phyloP scores from a whole-genome alignment of 2,113 vertebrate species.

The Pristiophorus japonicus region DNA sequence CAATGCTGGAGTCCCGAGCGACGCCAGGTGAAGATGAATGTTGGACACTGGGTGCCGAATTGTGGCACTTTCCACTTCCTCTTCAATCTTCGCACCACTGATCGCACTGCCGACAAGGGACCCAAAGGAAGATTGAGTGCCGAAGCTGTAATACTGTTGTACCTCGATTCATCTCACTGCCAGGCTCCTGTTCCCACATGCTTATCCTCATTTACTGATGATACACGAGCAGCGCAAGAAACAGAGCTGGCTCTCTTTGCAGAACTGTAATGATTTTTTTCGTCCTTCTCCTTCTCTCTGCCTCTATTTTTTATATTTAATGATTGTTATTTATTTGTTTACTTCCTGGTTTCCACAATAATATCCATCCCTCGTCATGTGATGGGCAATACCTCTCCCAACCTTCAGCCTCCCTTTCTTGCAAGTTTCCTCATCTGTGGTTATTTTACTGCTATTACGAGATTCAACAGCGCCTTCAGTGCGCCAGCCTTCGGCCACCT shows the following conservation, averaged over 20 bases:
- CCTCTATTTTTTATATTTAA: not conserved
- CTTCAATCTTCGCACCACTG: not conserved
- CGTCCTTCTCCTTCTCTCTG: not conserved
- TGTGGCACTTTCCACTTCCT: not conserved
- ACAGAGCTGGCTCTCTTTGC: not conserved
- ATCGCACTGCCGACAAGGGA: not conserved
- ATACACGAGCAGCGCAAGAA: not conserved
- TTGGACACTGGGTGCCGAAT: not conserved
- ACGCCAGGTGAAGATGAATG: not conserved
- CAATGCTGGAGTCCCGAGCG: not conserved
- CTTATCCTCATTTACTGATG: not conserved
- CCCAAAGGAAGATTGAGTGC: not conserved
- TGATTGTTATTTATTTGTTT: constrained; percentile 24
- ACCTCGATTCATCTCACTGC: not conserved
- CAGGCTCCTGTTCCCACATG: not conserved
- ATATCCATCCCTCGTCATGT: not conserved
- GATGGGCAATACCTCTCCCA: not conserved
- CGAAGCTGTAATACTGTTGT: not conserved
- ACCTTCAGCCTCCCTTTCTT: not conserved
- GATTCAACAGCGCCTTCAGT: too few species aligned
- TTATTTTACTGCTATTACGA: too few species aligned
- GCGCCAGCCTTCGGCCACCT: too few species aligned
- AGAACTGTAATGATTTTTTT: not conserved
- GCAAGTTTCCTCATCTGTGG: not conserved
- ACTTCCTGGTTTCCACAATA: not conserved